Percentiles rank a stretch among this genome's conserved stretches.
phyloP scores from a whole-genome alignment of 2,888 invertebrate genomes.

The Melipona bicolor region DNA sequence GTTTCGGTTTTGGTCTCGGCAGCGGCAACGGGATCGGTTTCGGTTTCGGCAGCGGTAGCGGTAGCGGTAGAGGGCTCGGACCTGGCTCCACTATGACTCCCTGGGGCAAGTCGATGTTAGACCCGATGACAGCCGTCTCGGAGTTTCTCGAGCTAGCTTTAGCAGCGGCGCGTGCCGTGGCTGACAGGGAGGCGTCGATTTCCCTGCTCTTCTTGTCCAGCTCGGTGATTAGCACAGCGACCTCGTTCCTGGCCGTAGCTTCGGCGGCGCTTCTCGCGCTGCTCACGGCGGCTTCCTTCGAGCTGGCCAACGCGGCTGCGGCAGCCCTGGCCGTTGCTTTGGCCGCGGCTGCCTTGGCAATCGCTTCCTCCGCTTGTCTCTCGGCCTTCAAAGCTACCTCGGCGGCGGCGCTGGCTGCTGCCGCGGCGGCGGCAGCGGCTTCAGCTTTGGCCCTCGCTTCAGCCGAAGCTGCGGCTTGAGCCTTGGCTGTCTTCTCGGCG shows the following conservation, averaged over 20 bases:
- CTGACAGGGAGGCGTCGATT: not conserved
- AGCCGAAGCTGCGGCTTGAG: constrained; percentile 1
- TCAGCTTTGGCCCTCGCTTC: not conserved
- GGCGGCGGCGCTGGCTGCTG: constrained; percentile 3
- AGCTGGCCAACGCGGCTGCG: not conserved
- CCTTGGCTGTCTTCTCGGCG: constrained; percentile 3
- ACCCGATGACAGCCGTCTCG: constrained; percentile 24
- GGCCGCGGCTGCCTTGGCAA: not conserved
- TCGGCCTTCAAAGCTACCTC: constrained; percentile 1
- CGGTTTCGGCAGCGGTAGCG: too few relatives aligned
- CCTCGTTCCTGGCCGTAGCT: constrained; percentile 15
- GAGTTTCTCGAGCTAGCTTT: constrained; percentile 20
- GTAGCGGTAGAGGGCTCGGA: too few relatives aligned
- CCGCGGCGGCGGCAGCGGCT: not conserved
- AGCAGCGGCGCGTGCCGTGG: not conserved
- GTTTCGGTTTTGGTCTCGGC: too few relatives aligned
- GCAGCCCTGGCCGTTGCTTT: constrained; percentile 18
- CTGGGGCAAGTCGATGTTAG: constrained; percentile 3
- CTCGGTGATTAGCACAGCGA: not conserved
- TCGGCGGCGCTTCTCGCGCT: constrained; percentile 13
- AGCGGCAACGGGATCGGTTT: too few relatives aligned
- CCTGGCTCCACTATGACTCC: not conserved
- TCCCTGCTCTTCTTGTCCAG: constrained; percentile 9
- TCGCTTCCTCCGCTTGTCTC: not conserved
- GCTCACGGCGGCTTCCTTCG: constrained; percentile 8